Evolutionary conservation across 1,140 invertebrate species (phyloP).

Genomic region (Teleogryllus occipitalis): DNA sequence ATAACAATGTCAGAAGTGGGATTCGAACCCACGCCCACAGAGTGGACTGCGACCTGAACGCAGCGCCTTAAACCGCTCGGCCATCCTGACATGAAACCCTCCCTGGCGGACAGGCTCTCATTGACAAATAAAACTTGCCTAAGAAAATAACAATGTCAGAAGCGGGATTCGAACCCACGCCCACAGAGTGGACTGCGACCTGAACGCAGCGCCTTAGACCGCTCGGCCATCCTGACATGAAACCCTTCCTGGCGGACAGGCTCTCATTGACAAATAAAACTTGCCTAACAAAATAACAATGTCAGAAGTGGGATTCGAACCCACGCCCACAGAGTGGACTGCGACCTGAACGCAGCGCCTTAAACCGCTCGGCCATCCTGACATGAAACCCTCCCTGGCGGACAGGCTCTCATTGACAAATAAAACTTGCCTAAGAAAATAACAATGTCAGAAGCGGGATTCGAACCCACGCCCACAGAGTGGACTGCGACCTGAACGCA

Average conservation of each 20-base stretch:
- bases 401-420: too few relatives aligned
- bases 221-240: conserved; percentile 82
- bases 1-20: conserved; percentile 80
- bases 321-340: conserved; percentile 80
- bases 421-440: too few relatives aligned
- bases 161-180: conserved; percentile 85
- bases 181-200: conserved; percentile 82
- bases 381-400: too few relatives aligned
- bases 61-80: conserved; percentile 88
- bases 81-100: conserved; percentile 84
- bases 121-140: too few relatives aligned
- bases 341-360: conserved; percentile 90
- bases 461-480: conserved; percentile 80
- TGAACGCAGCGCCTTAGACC: conserved; percentile 90
- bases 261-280: too few relatives aligned
- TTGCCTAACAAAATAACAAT: too few relatives aligned
- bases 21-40: conserved; percentile 82
- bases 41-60: conserved; percentile 87
- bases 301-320: conserved; percentile 83
- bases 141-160: too few relatives aligned
- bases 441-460: conserved; percentile 81
- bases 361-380: conserved; percentile 86
- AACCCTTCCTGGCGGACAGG: too few relatives aligned
- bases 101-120: too few relatives aligned
- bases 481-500: conserved; percentile 89